These are phyloP conservation scores for Keiferia lycopersicella DNA, from an alignment of 2,888 invertebrate species.

Conservation along the genomic window DNA sequence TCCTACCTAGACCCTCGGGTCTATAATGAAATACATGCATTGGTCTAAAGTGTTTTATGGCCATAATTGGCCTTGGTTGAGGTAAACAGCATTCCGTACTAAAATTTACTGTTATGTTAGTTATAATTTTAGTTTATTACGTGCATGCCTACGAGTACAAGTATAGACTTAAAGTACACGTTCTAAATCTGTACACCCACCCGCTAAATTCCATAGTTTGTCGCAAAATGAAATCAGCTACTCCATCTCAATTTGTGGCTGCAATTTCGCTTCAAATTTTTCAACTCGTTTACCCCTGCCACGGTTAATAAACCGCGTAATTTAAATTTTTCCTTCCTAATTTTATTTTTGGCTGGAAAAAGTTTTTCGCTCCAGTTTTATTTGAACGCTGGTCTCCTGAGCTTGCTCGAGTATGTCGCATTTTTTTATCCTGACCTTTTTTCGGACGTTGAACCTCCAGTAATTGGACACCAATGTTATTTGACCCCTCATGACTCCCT, in stretches of 20 bases:
- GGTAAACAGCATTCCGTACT: no score
- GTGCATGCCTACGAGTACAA: no score
- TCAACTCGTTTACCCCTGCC: constrained; percentile 6
- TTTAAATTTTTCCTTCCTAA: constrained; percentile 1
- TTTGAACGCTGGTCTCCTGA: not conserved
- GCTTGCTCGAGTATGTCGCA: constrained; percentile 17
- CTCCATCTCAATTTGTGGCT: not conserved
- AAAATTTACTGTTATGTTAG: no score
- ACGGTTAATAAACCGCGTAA: constrained; percentile 19
- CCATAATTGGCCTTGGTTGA: no score
- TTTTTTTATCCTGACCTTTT: constrained; percentile 28
- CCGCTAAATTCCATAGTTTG: not conserved
- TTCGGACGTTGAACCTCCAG: constrained; percentile 29
- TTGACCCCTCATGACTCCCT: constrained; percentile 35
- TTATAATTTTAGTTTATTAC: no score
- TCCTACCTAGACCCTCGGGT: no score
- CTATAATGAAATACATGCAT: no score
- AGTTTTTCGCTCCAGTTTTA: constrained; percentile 14
- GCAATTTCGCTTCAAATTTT: not conserved
- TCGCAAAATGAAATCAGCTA: constrained; percentile 6
- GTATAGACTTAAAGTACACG: no score
- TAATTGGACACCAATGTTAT: constrained; percentile 41
- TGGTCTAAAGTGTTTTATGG: no score
- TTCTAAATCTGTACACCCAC: not conserved
- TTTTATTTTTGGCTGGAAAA: not conserved